Conservation (phyloP, 2,797 vertebrate genomes). For the Carcharodon carcharias region DNA sequence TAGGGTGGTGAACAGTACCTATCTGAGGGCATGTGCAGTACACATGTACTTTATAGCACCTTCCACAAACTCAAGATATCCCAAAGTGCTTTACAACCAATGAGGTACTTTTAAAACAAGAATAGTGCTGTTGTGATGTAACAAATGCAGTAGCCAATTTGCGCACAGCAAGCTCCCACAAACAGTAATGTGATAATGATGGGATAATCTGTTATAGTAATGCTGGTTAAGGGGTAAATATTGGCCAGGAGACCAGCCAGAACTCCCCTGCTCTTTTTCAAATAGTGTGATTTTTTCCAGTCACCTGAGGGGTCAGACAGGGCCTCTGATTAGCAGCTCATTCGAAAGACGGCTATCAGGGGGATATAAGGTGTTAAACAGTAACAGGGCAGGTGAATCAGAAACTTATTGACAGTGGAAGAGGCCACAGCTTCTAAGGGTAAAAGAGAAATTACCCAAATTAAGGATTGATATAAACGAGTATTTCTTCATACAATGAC, state of each 20-base stretch:
- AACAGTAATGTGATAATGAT: background rate
- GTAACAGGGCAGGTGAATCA: background rate
- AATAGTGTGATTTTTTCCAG: background rate
- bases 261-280: background rate
- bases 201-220: background rate
- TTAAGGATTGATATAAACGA: background rate
- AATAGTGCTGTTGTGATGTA: background rate
- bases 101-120: background rate
- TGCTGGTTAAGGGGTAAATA: background rate
- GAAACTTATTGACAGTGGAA: background rate
- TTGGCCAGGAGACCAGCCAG: background rate
- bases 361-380: background rate
- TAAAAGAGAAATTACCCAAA: background rate
- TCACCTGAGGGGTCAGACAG: background rate
- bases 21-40: background rate
- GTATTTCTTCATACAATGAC: background rate
- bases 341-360: background rate
- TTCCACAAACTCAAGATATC: background rate
- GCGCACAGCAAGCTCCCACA: background rate
- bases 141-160: background rate
- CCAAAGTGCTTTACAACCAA: background rate
- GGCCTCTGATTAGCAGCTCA: background rate
- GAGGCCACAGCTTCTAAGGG: background rate
- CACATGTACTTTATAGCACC: background rate
- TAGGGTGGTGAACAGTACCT: too few relatives aligned